Base-by-base conservation (phyloP, 2,888 invertebrate genomes). In the Tenthredo notha region DNA sequence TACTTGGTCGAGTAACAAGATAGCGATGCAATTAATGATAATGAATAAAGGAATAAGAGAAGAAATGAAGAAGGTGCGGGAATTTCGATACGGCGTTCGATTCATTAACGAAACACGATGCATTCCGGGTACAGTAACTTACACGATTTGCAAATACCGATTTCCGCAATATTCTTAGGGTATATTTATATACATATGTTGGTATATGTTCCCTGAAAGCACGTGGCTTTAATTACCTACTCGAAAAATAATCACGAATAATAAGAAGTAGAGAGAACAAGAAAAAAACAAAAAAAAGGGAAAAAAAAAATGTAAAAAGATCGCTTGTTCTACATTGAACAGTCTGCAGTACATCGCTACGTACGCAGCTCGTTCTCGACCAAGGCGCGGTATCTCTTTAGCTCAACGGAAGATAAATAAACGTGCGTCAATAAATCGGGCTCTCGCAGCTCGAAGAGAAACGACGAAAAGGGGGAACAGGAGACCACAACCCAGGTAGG, bases 31-130 rank as follows among this genome's bases (percentile, higher is more conserved):
- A 87, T 88, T 87, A 86, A 85, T 86, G 87, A 83, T 83, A 65
- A 83, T 70, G 83, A 83, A 83, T 83, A 83, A 83, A 65, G 40
- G 80, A 61, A 74, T 25, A 21, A 74, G 25, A 74, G 77, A 61
- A 18, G 21, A 61, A 61, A 37, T 6, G 80, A 58, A 37, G 18
- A 15, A n/a, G 80, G 33, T 37, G 47, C n/a, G 54, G 84, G 84
- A 85, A 70, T 70, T 77, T 74, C 84, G 77, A 84, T 80, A 72
- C 77, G 25, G 84, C 86, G 87, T 87, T 87, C 88, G 87, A 88
- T 88, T 88, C 87, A 88, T 88, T 88, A 88, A 88, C 86, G 87
- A 86, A 87, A 88, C 88, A 88, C 85, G 87, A 85, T 83, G 84
- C 86, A 87, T 88, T 88, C 85, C 87, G 85, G 85, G 83, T 43